These are phyloP conservation scores for Clarias fuscus DNA, from an alignment of 2,797 vertebrate species.

Conservation along the genomic window DNA sequence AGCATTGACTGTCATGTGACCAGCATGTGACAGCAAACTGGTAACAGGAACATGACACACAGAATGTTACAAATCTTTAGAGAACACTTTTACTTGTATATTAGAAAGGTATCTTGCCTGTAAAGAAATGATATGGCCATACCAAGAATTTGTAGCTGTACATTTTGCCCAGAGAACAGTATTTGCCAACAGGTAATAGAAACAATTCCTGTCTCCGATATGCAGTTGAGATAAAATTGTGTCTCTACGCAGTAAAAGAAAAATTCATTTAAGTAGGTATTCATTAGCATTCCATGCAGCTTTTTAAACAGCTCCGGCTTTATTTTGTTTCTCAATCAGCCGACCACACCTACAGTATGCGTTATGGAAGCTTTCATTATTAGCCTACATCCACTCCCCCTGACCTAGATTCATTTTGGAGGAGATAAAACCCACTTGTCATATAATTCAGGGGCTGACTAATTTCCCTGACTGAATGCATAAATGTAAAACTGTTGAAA, in stretches of 20 bases:
- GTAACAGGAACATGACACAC: too few relatives aligned
- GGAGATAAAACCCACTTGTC: slow-evolving; percentile 15
- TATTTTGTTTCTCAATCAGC: slow-evolving; percentile 8
- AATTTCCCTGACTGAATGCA: slow-evolving; percentile 27
- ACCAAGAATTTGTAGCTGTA: not conserved
- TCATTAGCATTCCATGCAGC: not conserved
- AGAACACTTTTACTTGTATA: not conserved
- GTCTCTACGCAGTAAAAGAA: not conserved
- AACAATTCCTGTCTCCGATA: not conserved
- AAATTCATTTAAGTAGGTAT: not conserved
- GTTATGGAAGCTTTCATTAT: slow-evolving; percentile 14
- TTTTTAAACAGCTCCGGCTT: not conserved
- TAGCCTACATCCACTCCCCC: not conserved
- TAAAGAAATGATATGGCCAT: not conserved
- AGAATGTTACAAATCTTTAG: not conserved
- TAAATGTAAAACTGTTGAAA: slow-evolving; percentile 20
- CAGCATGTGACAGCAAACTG: too few relatives aligned
- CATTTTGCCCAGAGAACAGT: not conserved
- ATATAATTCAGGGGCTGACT: slow-evolving; percentile 16
- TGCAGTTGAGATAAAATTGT: not conserved
- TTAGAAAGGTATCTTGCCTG: not conserved
- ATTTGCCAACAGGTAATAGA: not conserved
- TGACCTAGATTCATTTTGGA: slow-evolving; percentile 21
- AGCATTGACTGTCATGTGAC: too few relatives aligned
- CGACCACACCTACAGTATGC: not conserved